Base-by-base conservation (phyloP, 2,888 invertebrate species). In the Quadroppia sp. region DNA sequence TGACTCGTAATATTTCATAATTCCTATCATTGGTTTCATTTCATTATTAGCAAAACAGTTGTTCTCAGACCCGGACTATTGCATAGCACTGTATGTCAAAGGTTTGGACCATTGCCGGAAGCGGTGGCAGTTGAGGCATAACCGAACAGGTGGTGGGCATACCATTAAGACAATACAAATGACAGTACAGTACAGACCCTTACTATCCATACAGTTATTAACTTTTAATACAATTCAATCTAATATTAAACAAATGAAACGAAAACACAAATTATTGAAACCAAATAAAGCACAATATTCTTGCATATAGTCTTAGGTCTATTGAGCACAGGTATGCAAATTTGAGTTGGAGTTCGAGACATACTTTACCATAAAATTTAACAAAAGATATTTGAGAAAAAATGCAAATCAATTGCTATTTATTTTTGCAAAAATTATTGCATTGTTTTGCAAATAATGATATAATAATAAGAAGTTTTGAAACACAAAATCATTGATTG, bases 141-240 rank as follows among this genome's bases (percentile, higher is more conserved):
- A 28, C 56, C 15, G 56, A 56, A 17, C 56, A 56, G 56, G 56
- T 56, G 56, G 56, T 56, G 28, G 56, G 56, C 28, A 25, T 56
- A 28, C 11, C 45, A 11, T 45, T 2, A 2, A 45, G 4, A 36
- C 9, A 36, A 36, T 36, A 7, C 15, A 45, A 13, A 45, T 36
- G 53, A 53, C 53, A 28, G 15, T 23, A 30, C 28, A 13, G 28
- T 1, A 56, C 25, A 56, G 28, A 28, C 15, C 36, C 36, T 36
- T 36, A 36, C 6, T 7, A 4, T 36, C 36, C 4, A 36, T 7
- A 36, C 36, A 9, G 6, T 36, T 36, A 7, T 36, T 36, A 36
- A 9, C 9, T 9, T 36, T 7, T 7, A 36, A 45, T 11, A 45
- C 45, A n/a, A 15, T 45, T 45, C 6, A 45, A 45, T 45, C 15